Conservation (phyloP, 2,113 vertebrate genomes). For the Pollimyrus isidori region DNA sequence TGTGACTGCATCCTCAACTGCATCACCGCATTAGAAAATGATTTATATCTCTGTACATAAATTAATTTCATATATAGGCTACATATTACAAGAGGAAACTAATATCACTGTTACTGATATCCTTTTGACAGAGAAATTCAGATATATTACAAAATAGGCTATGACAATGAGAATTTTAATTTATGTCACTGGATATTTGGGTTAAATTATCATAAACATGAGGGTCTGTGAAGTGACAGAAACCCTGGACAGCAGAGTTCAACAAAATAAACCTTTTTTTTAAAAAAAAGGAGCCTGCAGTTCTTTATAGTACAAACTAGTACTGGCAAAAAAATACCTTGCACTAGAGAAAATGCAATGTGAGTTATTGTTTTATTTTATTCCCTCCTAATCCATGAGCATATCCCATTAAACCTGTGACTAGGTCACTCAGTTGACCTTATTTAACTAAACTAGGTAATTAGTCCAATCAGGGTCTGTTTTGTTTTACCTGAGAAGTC, state of each 20-base stretch:
- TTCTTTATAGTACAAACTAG: neutral
- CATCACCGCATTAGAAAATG: neutral
- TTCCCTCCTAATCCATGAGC: neutral
- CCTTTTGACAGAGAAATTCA: neutral
- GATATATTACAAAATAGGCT: neutral
- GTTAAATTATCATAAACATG: neutral
- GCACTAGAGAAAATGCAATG: neutral
- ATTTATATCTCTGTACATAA: neutral
- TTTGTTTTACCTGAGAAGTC: neutral
- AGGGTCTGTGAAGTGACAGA: neutral
- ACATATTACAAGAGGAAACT: neutral
- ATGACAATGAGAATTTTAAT: neutral
- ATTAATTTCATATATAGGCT: neutral
- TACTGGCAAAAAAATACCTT: neutral
- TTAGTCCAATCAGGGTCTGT: neutral
- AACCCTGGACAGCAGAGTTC: neutral
- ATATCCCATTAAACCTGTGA: neutral
- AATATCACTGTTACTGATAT: neutral
- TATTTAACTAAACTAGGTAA: neutral
- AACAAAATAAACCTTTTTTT: neutral
- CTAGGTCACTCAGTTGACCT: neutral
- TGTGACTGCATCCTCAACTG: neutral
- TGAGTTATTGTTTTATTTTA: neutral
- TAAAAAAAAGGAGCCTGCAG: neutral
- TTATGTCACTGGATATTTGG: neutral